A percentile compares a stretch with the other conserved stretches of the same genome.
phyloP scores from a whole-genome alignment of 1,140 invertebrate species.

The Pogonognathellus flavescens region DNA sequence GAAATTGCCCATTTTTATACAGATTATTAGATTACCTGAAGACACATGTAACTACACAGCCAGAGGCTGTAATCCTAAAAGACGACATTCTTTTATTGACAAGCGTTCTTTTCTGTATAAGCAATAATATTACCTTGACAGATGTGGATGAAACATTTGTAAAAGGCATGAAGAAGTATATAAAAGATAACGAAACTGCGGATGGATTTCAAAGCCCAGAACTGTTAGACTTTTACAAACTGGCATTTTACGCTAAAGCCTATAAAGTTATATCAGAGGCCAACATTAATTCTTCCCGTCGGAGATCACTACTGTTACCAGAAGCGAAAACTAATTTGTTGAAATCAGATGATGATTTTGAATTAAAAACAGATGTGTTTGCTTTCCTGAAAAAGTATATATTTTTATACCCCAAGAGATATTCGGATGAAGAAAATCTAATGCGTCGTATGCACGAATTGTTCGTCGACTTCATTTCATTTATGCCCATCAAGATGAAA shows the following conservation, averaged over 20 bases:
- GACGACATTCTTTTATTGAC: conserved; percentile 71
- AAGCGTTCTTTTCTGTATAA: conserved; percentile 73
- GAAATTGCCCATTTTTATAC: not conserved
- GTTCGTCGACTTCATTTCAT: conserved; percentile 91
- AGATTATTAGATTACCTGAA: conserved; percentile 67
- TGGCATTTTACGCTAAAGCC: conserved; percentile 52
- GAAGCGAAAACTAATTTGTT: conserved; percentile 16
- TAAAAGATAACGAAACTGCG: conserved; percentile 43
- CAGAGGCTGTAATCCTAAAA: conserved; percentile 53
- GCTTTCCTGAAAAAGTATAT: conserved; percentile 59
- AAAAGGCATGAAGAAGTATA: conserved; percentile 59
- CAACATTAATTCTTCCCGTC: conserved; percentile 27
- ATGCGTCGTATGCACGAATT: conserved; percentile 86
- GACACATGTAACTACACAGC: not conserved
- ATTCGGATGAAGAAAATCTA: conserved; percentile 69
- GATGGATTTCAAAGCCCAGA: conserved; percentile 56
- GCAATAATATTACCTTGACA: conserved; percentile 66
- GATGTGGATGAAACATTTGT: conserved; percentile 55
- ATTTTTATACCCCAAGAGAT: conserved; percentile 46
- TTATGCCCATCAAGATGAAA: conserved; percentile 92
- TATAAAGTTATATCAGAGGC: conserved; percentile 51
- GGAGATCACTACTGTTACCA: not conserved
- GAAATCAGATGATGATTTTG: conserved; percentile 59
- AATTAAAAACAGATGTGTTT: conserved; percentile 64
- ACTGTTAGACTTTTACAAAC: conserved; percentile 55